phyloP scores from a whole-genome alignment of 2,797 vertebrate genomes.

The Sebastes baramenuke region DNA sequence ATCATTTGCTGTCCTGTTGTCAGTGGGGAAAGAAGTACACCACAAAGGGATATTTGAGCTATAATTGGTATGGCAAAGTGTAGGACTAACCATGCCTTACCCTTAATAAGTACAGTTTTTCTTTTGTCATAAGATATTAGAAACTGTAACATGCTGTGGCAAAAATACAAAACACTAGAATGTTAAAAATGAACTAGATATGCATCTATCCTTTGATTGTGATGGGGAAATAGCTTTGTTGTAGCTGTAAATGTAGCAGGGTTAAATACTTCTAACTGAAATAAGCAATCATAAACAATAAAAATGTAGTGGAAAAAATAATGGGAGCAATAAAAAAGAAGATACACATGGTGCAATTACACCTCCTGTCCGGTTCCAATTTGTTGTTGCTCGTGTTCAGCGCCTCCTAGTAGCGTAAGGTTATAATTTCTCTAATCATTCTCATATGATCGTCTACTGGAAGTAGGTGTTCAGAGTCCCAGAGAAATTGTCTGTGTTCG shows the following conservation, averaged over 20 bases:
- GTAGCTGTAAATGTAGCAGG: background rate
- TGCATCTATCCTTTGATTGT: background rate
- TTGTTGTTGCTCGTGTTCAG: background rate
- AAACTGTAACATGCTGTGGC: background rate
- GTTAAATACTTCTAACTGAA: background rate
- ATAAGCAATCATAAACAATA: no score
- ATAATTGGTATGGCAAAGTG: background rate
- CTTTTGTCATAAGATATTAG: background rate
- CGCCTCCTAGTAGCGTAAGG: background rate
- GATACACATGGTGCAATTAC: background rate
- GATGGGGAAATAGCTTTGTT: background rate
- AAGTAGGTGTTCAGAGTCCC: background rate
- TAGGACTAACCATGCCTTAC: background rate
- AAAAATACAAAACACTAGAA: background rate
- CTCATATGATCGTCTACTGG: no score
- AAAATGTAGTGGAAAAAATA: no score
- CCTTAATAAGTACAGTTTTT: background rate
- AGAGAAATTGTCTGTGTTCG: background rate
- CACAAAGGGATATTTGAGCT: slow-evolving; percentile 17
- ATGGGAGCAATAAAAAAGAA: background rate
- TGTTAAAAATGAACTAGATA: background rate
- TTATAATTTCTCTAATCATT: background rate
- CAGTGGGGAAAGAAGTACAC: background rate
- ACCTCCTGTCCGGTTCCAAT: background rate
- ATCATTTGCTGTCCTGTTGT: slow-evolving; percentile 21